phyloP scores from a whole-genome alignment of 2,888 invertebrate genomes.

The Alentia gelatinosa region DNA sequence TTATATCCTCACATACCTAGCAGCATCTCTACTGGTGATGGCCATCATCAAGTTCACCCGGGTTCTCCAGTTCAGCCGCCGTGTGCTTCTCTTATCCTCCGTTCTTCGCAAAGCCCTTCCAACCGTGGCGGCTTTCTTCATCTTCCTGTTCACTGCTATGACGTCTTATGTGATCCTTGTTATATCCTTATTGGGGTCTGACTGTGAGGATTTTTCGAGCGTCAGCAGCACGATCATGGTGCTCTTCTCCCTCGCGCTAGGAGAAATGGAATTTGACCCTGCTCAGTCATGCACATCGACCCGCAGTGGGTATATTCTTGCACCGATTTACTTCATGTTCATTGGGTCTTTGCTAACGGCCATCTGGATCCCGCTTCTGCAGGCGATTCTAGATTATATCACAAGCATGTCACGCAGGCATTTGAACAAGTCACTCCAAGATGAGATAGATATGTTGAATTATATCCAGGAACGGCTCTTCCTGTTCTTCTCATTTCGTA shows the following conservation, averaged over 20 bases:
- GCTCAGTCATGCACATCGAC: neutral
- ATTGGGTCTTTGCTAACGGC: conserved; percentile 65
- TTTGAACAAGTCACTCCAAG: conserved; percentile 60
- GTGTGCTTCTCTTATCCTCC: conserved; percentile 65
- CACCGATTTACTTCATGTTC: conserved; percentile 66
- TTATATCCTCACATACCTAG: conserved; percentile 65
- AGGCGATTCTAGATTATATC: conserved; percentile 67
- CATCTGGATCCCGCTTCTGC: conserved; percentile 67
- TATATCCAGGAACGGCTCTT: conserved; percentile 57
- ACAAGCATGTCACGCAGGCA: conserved; percentile 61
- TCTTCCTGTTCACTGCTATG: conserved; percentile 61
- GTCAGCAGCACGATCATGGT: conserved; percentile 62
- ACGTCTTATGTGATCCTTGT: conserved; percentile 67
- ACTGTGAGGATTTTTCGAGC: conserved; percentile 62
- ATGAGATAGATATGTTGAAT: conserved; percentile 66
- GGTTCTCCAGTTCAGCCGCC: conserved; percentile 67
- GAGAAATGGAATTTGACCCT: neutral
- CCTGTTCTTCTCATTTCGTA: no score
- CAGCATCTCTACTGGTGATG: conserved; percentile 66
- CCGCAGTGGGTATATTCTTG: conserved; percentile 62
- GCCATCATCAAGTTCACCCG: conserved; percentile 69
- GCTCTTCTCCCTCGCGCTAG: conserved; percentile 55
- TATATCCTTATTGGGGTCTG: conserved; percentile 64
- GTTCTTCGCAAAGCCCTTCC: conserved; percentile 61
- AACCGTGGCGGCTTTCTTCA: conserved; percentile 61